Evolutionary conservation across 2,113 vertebrate species (phyloP).

Genomic region (Ictidomys tridecemlineatus): DNA sequence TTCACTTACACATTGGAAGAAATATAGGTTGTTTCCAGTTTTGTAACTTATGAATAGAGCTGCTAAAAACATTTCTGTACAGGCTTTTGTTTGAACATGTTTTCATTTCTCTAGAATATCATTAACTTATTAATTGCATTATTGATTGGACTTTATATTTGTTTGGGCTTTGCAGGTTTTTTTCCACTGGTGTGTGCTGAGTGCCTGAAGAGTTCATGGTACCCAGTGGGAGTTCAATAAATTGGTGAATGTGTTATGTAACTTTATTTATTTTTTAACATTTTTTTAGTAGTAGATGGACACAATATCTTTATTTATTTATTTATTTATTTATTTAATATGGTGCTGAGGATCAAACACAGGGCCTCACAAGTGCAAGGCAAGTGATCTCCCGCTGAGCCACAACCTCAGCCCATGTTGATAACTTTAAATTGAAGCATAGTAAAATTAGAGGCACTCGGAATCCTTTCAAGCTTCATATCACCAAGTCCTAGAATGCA

Average conservation of each 20-base stretch:
- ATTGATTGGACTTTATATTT: neutral
- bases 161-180: neutral
- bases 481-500: neutral
- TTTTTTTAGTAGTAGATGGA: too few relatives aligned
- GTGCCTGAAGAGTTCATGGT: conserved; percentile 1
- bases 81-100: neutral
- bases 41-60: neutral
- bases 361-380: too few relatives aligned
- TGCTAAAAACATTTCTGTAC: conserved; percentile 30
- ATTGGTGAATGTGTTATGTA: conserved; percentile 11
- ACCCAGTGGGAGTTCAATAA: neutral
- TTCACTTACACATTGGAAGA: neutral
- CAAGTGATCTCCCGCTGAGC: too few relatives aligned
- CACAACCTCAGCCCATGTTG: too few relatives aligned
- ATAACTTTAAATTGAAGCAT: conserved; percentile 24
- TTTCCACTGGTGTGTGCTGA: neutral
- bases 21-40: conserved; percentile 42
- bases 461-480: neutral
- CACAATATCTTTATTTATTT: too few relatives aligned
- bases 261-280: neutral
- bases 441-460: neutral
- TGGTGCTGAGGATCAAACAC: too few relatives aligned
- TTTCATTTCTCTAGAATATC: conserved; percentile 48
- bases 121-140: neutral
- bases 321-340: too few relatives aligned